Evolutionary conservation across 1,140 invertebrate genomes (phyloP), one percentile per base, ranked within the genome.

Genomic region (Aethina tumida): DNA sequence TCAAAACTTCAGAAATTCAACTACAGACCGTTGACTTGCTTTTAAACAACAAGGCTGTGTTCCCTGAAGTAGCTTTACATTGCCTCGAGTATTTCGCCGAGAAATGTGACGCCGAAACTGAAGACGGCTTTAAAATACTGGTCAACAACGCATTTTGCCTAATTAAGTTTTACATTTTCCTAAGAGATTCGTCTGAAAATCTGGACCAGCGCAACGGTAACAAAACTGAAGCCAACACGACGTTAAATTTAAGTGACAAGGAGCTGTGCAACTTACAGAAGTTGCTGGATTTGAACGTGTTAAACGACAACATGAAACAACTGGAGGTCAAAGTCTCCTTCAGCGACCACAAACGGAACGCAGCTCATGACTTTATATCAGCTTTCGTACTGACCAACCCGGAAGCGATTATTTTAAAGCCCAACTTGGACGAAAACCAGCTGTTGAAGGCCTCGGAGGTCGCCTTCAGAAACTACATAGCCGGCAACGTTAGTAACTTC

Each of bases 1-100:
- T 93, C 20, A 78, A 80, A 62, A 91, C 83, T 1, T 65, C 73
- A 27, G 77, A 84, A 56, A 68, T 85, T 22, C 74, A 73, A 39
- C 67, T 76, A 40, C 80, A 86, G 57, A 76, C 69, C 20, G 53
- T 87, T 31, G 81, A 86, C 49, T 71, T 83, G 61, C 59, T 87
- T 33, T 67, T 75, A 26, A 70, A 64, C 25, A 77, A 71, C 56
- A 75, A 74, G 59, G 65, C 75, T 51, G 63, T 73, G 26, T 61
- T 67, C 22, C 65, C 70, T 3, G 66, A 75, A 33, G 61, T 73
- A 17, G 47, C 81, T 4, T 52, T 70, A 14, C 52, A 58, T 30
- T 68, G 74, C 59, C 37, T 68, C 41, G 41, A 66, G 45, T 47
- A 71, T 50, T 69, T 78, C 51, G 42, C 50, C 26, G 56, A 60